A percentile compares a stretch with the other conserved stretches of the same genome.
phyloP scores from a whole-genome alignment of 2,113 vertebrate genomes.

The Esox niger region DNA sequence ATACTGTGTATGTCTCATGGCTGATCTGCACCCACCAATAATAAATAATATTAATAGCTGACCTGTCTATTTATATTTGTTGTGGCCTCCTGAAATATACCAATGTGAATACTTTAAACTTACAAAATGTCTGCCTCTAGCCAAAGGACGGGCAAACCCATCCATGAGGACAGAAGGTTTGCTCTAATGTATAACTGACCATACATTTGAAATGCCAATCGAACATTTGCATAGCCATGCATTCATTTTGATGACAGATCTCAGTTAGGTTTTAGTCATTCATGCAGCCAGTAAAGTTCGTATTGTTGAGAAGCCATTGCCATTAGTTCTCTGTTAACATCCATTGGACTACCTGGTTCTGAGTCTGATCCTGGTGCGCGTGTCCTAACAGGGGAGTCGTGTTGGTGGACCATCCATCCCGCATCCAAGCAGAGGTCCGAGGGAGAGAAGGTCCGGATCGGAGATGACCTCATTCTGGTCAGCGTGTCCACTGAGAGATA shows the following conservation, averaged over 20 bases:
- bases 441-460: conserved; percentile 96
- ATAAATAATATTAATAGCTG: conserved; percentile 5
- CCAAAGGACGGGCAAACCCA: too few species aligned
- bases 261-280: not conserved
- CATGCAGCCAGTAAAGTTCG: not conserved
- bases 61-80: conserved; percentile 31
- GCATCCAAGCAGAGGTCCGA: conserved; percentile 96
- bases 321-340: too few species aligned
- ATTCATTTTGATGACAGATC: not conserved
- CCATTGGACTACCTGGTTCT: too few species aligned
- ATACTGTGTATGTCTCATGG: too few species aligned
- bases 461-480: conserved; percentile 95
- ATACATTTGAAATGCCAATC: too few species aligned
- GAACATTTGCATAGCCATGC: not conserved
- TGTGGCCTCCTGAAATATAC: conserved; percentile 15
- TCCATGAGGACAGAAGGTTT: too few species aligned
- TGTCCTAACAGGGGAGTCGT: conserved; percentile 83
- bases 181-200: too few species aligned
- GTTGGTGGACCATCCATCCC: conserved; percentile 98
- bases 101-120: not conserved
- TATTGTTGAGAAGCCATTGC: too few species aligned
- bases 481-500: conserved; percentile 96
- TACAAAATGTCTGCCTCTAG: not conserved
- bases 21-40: too few species aligned
- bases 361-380: not conserved